Percentiles rank a stretch among this genome's conserved stretches.
Conservation (phyloP, 1,140 invertebrate genomes). For the Maniola jurtina region DNA sequence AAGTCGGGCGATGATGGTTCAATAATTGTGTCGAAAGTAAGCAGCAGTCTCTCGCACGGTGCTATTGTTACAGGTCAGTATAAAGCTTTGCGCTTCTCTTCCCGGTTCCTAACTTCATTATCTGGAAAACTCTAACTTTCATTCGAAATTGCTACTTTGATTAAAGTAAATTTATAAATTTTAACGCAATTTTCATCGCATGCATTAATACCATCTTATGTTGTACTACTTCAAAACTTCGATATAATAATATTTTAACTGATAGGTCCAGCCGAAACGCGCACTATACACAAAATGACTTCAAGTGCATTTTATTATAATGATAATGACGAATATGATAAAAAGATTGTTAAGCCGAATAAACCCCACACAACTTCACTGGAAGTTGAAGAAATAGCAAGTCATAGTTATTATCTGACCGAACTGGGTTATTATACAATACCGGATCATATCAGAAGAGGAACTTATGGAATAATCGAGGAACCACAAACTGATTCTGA, state of each 20-base stretch:
- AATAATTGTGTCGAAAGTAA: slow-evolving; percentile 82
- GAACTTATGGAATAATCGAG: slow-evolving; percentile 76
- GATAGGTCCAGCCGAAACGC: slow-evolving; percentile 83
- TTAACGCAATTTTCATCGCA: slow-evolving; percentile 37
- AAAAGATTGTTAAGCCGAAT: slow-evolving; percentile 70
- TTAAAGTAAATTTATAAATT: slow-evolving; percentile 7
- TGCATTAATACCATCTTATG: slow-evolving; percentile 31
- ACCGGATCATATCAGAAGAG: slow-evolving; percentile 76
- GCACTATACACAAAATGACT: slow-evolving; percentile 83
- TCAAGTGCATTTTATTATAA: slow-evolving; percentile 80
- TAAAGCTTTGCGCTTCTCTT: slow-evolving; percentile 55
- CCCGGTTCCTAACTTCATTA: slow-evolving; percentile 36
- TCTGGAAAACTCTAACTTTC: slow-evolving; percentile 21
- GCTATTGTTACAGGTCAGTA: slow-evolving; percentile 82
- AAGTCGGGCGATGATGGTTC: slow-evolving; percentile 80
- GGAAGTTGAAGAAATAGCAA: slow-evolving; percentile 81
- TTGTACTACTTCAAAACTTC: slow-evolving; percentile 41
- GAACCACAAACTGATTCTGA: slow-evolving; percentile 78
- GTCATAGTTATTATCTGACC: slow-evolving; percentile 80
- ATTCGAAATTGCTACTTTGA: slow-evolving; percentile 26
- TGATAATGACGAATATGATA: slow-evolving; percentile 58
- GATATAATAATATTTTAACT: slow-evolving; percentile 74
- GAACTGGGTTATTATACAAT: slow-evolving; percentile 80
- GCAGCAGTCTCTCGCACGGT: slow-evolving; percentile 81
- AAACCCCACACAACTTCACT: slow-evolving; percentile 75